phyloP scores from a whole-genome alignment of 2,888 invertebrate genomes.

The Amaurobius ferox region DNA sequence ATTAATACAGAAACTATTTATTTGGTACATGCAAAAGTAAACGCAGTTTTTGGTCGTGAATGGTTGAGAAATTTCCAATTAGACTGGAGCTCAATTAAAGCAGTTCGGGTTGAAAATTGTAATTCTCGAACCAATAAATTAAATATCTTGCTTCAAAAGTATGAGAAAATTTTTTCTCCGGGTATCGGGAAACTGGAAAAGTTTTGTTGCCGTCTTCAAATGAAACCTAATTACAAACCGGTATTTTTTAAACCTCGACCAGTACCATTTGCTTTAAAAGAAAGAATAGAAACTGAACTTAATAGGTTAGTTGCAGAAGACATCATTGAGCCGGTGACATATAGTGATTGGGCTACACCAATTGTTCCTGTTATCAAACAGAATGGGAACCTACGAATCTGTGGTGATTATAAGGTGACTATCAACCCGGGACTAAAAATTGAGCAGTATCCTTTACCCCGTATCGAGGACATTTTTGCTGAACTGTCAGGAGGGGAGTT shows the following conservation, averaged over 20 bases:
- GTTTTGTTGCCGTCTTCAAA: slow-evolving; percentile 53
- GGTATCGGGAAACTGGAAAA: slow-evolving; percentile 44
- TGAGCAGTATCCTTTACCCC: slow-evolving; percentile 75
- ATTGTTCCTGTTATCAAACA: slow-evolving; percentile 53
- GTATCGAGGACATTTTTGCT: slow-evolving; percentile 75
- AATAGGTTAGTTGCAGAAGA: slow-evolving; percentile 48
- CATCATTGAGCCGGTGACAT: slow-evolving; percentile 50
- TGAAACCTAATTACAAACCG: slow-evolving; percentile 52
- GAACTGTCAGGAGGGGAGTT: slow-evolving; percentile 74
- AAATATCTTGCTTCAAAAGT: slow-evolving; percentile 49
- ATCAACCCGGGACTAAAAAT: slow-evolving; percentile 74
- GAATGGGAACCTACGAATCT: slow-evolving; percentile 75
- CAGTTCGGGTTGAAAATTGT: slow-evolving; percentile 45
- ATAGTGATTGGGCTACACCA: slow-evolving; percentile 48
- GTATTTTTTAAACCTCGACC: slow-evolving; percentile 54
- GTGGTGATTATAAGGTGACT: slow-evolving; percentile 75
- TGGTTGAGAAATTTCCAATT: slow-evolving; percentile 54
- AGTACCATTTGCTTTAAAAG: slow-evolving; percentile 50
- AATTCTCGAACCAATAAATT: slow-evolving; percentile 47
- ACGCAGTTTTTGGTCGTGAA: slow-evolving; percentile 53
- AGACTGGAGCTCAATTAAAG: slow-evolving; percentile 49
- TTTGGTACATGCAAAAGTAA: slow-evolving; percentile 55
- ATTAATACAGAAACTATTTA: slow-evolving; percentile 47
- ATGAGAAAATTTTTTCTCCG: slow-evolving; percentile 46
- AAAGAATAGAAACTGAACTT: slow-evolving; percentile 49